These are phyloP conservation scores for Myocastor coypus DNA, from an alignment of 2,113 vertebrate genomes.

Conservation along the genomic window DNA sequence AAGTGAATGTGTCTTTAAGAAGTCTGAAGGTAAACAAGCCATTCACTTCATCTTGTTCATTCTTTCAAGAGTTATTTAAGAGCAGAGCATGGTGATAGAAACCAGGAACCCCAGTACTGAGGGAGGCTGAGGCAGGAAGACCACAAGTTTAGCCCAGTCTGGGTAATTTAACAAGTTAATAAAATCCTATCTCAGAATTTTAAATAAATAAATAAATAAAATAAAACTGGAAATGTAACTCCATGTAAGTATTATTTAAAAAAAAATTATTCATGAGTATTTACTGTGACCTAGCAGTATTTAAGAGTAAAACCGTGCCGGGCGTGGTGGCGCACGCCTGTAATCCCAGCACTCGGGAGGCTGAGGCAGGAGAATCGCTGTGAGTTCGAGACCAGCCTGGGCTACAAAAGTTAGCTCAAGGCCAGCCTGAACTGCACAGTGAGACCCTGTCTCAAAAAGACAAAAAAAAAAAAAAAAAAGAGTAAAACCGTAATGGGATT, in stretches of 20 bases:
- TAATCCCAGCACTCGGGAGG: no score
- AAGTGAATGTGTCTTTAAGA: slow-evolving; percentile 6
- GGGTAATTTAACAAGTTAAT: not conserved
- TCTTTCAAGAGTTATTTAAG: slow-evolving; percentile 25
- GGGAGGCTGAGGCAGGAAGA: not conserved
- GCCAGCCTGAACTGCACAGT: no score
- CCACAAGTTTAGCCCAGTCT: not conserved
- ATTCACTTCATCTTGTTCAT: slow-evolving; percentile 14
- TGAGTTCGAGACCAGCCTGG: no score
- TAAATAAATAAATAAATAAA: not conserved
- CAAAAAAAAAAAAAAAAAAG: no score
- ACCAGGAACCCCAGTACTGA: not conserved
- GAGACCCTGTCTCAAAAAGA: no score
- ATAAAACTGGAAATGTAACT: not conserved
- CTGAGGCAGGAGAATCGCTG: no score
- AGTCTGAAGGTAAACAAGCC: slow-evolving; percentile 11
- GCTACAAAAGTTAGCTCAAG: no score
- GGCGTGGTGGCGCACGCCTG: no score
- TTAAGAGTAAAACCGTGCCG: no score
- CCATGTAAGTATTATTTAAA: not conserved
- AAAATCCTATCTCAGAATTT: not conserved
- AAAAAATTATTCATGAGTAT: not conserved
- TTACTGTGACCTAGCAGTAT: not conserved
- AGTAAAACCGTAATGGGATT: not conserved
- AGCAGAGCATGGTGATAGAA: not conserved